Conservation (phyloP, 2,113 vertebrate species). For the cat (Felis catus) region F.catus_Fca126_mat1.0 CM031414.1:98347501-98348000, state of each 20-base stretch:
- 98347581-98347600: background rate
- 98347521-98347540: background rate
- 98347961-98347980: background rate
- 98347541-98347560: background rate
- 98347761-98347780: background rate
- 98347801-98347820: background rate
- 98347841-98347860: background rate
- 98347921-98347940: background rate
- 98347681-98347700: background rate
- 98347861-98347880: background rate
- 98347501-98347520: background rate
- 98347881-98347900: background rate
- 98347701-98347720: background rate
- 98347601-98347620: background rate
- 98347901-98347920: constrained; percentile 7
- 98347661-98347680: background rate
- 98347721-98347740: background rate
- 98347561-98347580: background rate
- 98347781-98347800: background rate
- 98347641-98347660: background rate
- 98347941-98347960: constrained; percentile 21
- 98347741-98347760: background rate
- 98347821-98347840: background rate
- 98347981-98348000: background rate
- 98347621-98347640: background rate